Conservation (phyloP, 1,140 invertebrate genomes). For the Trichonephila inaurata region DNA sequence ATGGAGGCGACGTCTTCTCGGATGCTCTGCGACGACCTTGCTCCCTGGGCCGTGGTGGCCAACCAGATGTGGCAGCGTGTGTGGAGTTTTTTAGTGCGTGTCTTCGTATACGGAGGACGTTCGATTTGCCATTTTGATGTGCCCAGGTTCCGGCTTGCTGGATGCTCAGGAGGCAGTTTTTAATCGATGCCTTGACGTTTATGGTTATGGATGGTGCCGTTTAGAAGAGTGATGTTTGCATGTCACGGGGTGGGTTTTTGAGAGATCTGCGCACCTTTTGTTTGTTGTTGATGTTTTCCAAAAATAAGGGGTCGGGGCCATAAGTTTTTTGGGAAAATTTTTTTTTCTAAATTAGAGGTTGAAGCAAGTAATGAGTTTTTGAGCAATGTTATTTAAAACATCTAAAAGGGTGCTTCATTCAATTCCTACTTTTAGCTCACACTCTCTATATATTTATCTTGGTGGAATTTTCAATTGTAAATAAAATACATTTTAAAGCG, state of each 20-base stretch:
- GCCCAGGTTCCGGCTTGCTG: slow-evolving; percentile 16
- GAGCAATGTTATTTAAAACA: too few relatives aligned
- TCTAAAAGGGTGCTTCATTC: too few relatives aligned
- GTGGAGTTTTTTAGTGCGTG: slow-evolving; percentile 45
- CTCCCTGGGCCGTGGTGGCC: slow-evolving; percentile 38
- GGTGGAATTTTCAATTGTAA: too few relatives aligned
- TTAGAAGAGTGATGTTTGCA: background rate
- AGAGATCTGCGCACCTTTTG: too few relatives aligned
- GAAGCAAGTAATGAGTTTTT: too few relatives aligned
- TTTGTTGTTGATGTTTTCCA: too few relatives aligned
- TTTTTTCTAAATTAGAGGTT: too few relatives aligned
- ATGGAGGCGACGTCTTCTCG: background rate
- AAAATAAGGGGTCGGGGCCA: too few relatives aligned
- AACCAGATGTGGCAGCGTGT: slow-evolving; percentile 11
- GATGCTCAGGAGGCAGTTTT: background rate
- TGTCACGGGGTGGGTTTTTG: background rate
- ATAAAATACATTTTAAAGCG: too few relatives aligned
- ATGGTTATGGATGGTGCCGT: background rate
- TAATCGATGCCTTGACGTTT: background rate
- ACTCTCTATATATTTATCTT: too few relatives aligned
- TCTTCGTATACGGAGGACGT: background rate
- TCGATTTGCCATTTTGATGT: slow-evolving; percentile 7
- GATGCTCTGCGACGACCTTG: slow-evolving; percentile 12
- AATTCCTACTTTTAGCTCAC: too few relatives aligned
- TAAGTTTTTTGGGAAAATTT: too few relatives aligned